Base-by-base conservation (phyloP, 1,140 invertebrate genomes). In the Steinernema khuongi region DNA sequence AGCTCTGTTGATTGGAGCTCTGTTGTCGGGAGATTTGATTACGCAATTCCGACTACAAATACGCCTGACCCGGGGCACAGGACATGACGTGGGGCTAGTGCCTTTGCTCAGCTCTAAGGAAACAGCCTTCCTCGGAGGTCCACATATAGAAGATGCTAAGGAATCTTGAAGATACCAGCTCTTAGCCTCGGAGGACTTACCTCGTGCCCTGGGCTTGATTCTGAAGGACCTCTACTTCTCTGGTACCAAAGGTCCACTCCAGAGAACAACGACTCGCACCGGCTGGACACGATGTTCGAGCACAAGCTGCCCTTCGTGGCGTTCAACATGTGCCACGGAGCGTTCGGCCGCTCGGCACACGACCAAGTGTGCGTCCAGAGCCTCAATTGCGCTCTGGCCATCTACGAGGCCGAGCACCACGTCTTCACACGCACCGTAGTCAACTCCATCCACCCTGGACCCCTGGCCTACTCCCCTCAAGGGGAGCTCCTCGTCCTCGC, bases 351-450 rank as follows among this genome's bases (percentile, higher is more conserved):
- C 26, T 60, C 50, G 14, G 11, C 19, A 4, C 19, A 60, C 50
- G 50, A 60, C 19, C 50, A 60, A 22, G 50, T 60, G 14, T 60
- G 50, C 50, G 50, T 60, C 7, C 50, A 60, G 50, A 60, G 50
- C 50, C 7, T 60, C 50, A 60, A 60, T 22, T 60, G 50, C 50
- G 50, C 50, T 4, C 22, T 60, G 2, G 50, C 50, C 11, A 60
- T 60, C 50, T 60, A 60, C 50, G 50, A 60, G 22, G 50, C 50
- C 7, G 50, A 60, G 50, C 50, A 60, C 22, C 50, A 60, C 19
- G 50, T 60, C 22, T 60, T 60, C 50, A 60, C 50, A 14, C 11
- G 50, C 11, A 60, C 50, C 50, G 50, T 60, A 11, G 50, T 60
- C 50, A 60, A 60, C 19, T 14, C 50, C 14, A 60, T 60, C 22